Evolutionary conservation across 2,113 vertebrate species (phyloP).

Genomic region (Ictalurus furcatus): DNA sequence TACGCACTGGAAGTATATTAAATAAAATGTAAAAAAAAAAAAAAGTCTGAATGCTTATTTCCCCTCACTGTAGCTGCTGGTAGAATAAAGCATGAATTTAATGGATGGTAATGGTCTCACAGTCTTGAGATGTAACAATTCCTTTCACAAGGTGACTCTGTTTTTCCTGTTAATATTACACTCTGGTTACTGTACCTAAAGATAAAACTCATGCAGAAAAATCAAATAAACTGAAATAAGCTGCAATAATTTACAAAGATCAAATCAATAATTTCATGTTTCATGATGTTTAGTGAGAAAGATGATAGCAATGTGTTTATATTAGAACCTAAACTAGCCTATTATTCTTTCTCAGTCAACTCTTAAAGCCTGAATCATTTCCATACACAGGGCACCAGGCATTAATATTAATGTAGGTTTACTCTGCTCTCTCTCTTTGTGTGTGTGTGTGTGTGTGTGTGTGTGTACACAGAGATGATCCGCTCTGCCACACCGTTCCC

Average conservation of each 20-base stretch:
- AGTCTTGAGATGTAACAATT: neutral
- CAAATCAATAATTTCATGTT: neutral
- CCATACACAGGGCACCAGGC: neutral
- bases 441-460: slow-evolving; percentile 7
- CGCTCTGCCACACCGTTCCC: slow-evolving; percentile 95
- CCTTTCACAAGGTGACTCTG: neutral
- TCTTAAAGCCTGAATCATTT: neutral
- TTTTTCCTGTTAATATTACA: neutral
- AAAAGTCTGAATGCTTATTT: no score
- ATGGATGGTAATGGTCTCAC: no score
- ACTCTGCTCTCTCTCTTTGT: neutral
- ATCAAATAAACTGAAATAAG: neutral
- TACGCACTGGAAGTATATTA: no score
- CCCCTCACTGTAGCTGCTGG: no score
- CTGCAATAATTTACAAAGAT: neutral
- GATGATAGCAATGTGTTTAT: neutral
- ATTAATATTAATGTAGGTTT: neutral
- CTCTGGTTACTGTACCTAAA: neutral
- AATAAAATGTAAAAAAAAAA: no score
- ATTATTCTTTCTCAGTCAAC: neutral
- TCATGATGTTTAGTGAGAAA: neutral
- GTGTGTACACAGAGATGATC: slow-evolving; percentile 85
- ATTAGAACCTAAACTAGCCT: neutral
- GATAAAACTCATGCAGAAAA: neutral
- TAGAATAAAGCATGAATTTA: no score